Base-by-base conservation (phyloP, 1,140 invertebrate genomes). In the Zaprionus africanus region DNA sequence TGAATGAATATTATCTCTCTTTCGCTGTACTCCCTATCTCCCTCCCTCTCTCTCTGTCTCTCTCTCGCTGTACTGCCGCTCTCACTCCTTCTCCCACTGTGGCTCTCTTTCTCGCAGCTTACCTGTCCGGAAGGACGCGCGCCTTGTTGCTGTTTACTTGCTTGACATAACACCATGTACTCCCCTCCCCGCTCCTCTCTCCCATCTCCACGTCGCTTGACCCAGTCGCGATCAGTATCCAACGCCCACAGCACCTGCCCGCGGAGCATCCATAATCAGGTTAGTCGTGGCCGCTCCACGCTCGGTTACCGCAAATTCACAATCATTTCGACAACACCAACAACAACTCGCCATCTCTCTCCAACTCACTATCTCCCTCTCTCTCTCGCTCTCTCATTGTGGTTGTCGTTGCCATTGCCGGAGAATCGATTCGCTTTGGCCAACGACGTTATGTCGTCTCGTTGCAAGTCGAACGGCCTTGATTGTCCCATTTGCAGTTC, bases 381-480 rank as follows among this genome's bases (percentile, higher is more conserved):
- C 13, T 13, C 22, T 5, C 4, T 13, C 11, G n/a, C 31, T 61
- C 11, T 61, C 22, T 43, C 13, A 34, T 38, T 79, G 24, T 68
- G 7, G 2, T 46, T 46, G 41, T 46, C n/a, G 41, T 17, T 46
- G 41, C 41, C 41, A 46, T 46, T 46, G 41, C 72, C 73, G 65
- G 63, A 64, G 74, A 87, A 90, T 87, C 71, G 75, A 87, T 87
- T 87, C 84, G 84, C 54, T 90, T 70, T 90, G 84, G 71, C 49
- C 75, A 51, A 46, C 41, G 64, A 84, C 66, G 72, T 88, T 78
- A 83, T 78, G 77, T 49, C 65, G 77, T 77, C 66, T 81, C 61
- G 79, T 86, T 68, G 73, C 76, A 82, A 84, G 63, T 19, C 41
- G 67, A 81, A 78, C 70, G 84, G 62, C 84, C 84, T 87, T 90